Evolutionary conservation across 2,113 vertebrate species (phyloP), one percentile per base, ranked within the genome.

Genomic region (Zapornia atra): DNA sequence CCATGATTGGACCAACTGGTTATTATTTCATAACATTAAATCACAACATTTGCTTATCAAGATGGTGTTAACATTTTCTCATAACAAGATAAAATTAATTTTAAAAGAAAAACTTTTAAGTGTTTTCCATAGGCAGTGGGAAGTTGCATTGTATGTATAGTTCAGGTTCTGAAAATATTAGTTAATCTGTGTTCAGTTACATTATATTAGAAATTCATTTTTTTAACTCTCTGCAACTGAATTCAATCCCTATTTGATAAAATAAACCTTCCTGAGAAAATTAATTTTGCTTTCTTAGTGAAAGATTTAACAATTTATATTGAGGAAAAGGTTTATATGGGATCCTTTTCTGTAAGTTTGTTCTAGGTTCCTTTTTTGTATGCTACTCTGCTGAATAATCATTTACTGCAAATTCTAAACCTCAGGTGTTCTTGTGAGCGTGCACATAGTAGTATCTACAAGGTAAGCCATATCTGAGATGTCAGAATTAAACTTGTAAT

Each of bases 361-460:
- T 31, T 69, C 13, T 9, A 21, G 21, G 25, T 33, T 68, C 15
- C 7, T 70, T 56, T 83, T 54, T 46, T 44, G 16, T 48, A 19
- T 46, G 16, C 53, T 69, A 31, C 57, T 81, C 44, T 51, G 19
- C 34, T 46, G 56, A 34, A 33, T 36, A 34, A 15, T 51, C 4
- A 1, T 5, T 50, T 80, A 50, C 11, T 20, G 31, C 48, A 65
- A 66, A 1, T 7, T 60, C 31, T 34, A 34, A 38, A 14, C 38
- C 31, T 69, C 3, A 5, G 1, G 1, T 1, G 1, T 42, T 65
- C 1, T 0, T 21, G 18, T 48, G 31, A 66, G 42, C 3, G 17
- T 0, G 2, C 53, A 9, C 25, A 7, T 33, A 17, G 56, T 21
- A 28, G 42, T 25, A 54, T 36, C 53, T 85, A 48, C 57, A 82